Conservation (phyloP, 2,888 invertebrate species). For the Pteria penguin region DNA sequence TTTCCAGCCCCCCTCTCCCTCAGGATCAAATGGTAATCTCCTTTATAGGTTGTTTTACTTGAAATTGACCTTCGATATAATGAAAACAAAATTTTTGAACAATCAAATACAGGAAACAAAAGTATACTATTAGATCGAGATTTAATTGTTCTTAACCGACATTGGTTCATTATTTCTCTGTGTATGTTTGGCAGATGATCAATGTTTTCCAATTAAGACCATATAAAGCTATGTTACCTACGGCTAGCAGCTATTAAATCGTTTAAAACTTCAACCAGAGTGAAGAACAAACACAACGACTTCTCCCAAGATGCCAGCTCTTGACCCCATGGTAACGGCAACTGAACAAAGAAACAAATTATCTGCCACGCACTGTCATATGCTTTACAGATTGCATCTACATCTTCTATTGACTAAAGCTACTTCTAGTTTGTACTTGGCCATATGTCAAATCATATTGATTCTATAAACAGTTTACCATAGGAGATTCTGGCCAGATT, state of each 20-base stretch:
- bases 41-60: no score
- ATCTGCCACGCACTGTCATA: neutral
- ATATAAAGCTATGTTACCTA: neutral
- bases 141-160: no score
- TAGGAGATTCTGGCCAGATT: no score
- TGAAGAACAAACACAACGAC: neutral
- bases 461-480: no score
- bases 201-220: neutral
- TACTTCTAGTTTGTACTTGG: neutral
- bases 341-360: neutral
- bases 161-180: neutral
- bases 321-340: neutral
- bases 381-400: no score
- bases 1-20: no score
- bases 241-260: neutral
- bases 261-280: neutral
- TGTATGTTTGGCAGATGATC: neutral
- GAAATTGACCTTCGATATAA: no score
- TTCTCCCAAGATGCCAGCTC: neutral
- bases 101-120: no score
- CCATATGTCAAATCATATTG: neutral
- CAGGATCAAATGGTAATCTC: no score
- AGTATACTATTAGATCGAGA: no score
- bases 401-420: no score
- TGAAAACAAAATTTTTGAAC: no score